Conservation (phyloP, 1,140 invertebrate genomes). For the Tetragonula clypearis region DNA sequence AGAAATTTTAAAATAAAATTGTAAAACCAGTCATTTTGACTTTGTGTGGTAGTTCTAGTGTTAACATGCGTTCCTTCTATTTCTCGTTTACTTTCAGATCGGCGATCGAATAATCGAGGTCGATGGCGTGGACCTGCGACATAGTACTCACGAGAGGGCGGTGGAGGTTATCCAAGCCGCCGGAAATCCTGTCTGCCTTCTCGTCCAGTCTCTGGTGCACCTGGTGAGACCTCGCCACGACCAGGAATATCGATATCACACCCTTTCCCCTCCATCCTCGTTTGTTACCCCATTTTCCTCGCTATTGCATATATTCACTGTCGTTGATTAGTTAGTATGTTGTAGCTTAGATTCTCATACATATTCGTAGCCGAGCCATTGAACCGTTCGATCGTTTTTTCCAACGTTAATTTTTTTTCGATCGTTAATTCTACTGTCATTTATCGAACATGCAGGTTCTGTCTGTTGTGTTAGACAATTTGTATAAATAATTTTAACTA, state of each 20-base stretch:
- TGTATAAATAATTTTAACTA: too few species aligned
- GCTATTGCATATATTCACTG: too few species aligned
- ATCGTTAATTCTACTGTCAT: too few species aligned
- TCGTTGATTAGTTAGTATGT: not conserved
- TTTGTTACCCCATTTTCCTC: not conserved
- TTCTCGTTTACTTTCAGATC: constrained; percentile 83
- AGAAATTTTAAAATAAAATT: too few species aligned
- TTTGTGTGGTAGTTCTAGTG: too few species aligned
- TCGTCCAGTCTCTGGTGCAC: constrained; percentile 95
- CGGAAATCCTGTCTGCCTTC: constrained; percentile 93
- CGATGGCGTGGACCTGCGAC: constrained; percentile 94
- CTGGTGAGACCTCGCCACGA: constrained; percentile 84
- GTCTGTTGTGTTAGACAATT: not conserved
- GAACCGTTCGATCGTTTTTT: not conserved
- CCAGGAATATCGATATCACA: constrained; percentile 58
- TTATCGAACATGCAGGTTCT: not conserved
- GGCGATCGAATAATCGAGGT: constrained; percentile 96
- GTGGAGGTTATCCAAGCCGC: constrained; percentile 98
- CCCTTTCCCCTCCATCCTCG: not conserved
- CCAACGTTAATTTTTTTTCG: too few species aligned
- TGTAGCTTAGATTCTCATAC: not conserved
- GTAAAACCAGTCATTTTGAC: too few species aligned
- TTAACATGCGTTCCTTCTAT: not conserved
- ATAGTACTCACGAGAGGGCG: constrained; percentile 95
- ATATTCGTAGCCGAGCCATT: not conserved